phyloP scores from a whole-genome alignment of 2,888 invertebrate species.

The Calliscelio sp. region DNA sequence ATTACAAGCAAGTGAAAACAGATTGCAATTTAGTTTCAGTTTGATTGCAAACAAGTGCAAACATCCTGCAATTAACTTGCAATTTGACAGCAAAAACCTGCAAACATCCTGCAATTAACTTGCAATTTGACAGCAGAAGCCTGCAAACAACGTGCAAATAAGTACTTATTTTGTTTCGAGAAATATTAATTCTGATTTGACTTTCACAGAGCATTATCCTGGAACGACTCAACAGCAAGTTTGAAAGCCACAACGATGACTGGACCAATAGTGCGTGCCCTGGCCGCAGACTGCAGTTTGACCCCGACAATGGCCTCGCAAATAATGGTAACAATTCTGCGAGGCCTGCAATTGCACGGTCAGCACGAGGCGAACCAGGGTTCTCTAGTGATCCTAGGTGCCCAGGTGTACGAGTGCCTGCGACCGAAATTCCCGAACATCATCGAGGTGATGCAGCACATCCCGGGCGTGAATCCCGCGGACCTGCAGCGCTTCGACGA shows the following conservation, averaged over 20 bases:
- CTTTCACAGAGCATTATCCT: constrained; percentile 91
- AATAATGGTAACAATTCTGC: constrained; percentile 92
- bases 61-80: no score
- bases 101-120: no score
- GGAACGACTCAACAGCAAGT: constrained; percentile 95
- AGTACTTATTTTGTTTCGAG: not conserved
- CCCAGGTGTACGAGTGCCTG: constrained; percentile 94
- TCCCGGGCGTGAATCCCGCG: constrained; percentile 93
- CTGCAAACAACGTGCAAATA: no score
- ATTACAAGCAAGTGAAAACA: no score
- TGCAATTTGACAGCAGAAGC: no score
- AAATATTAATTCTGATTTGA: no score
- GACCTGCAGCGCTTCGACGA: constrained; percentile 95
- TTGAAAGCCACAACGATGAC: constrained; percentile 92
- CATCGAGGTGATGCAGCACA: constrained; percentile 89
- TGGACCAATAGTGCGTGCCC: constrained; percentile 90
- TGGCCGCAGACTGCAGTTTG: constrained; percentile 89
- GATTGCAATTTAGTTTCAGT: no score
- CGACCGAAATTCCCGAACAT: constrained; percentile 92
- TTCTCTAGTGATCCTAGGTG: constrained; percentile 91
- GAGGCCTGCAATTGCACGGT: constrained; percentile 94
- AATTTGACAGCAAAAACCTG: no score
- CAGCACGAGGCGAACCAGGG: constrained; percentile 96
- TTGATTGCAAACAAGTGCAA: no score
- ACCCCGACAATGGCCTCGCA: constrained; percentile 90